Base-by-base conservation (phyloP, 1,140 invertebrate species). In the Danaus plexippus region DNA sequence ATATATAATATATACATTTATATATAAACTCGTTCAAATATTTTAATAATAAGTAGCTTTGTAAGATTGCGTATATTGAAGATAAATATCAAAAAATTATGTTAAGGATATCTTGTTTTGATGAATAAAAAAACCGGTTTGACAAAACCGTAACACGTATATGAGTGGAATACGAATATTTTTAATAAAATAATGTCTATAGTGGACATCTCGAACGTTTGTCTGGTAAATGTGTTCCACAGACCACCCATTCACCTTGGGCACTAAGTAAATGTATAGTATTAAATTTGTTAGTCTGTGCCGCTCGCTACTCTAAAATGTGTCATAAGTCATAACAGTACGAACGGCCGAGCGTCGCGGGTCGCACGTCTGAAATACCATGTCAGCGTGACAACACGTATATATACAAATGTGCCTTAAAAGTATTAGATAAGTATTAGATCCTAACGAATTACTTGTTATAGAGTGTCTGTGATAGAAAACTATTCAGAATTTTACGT, bases 251-350 rank as follows among this genome's bases (percentile, higher is more conserved):
- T 71, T 80, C 76, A 79, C 76, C 77, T 80, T 80, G 76, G 66
- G 64, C 64, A 32, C 15, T 15, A 32, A 32, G 22, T 32, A 3
- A 32, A 32, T 32, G 22, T 32, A 32, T 6, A 32, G 22, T 32
- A 32, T 32, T 32, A 32, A 32, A 32, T 32, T 32, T 32, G 22
- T 32, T 32, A 32, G 22, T 32, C 22, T 69, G 72, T 66, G 57
- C 63, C 73, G 66, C 71, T 73, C 73, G 68, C 69, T 73, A 79
- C 77, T 76, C 72, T 80, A 77, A 77, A 82, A 79, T 75, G 80
- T 63, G 73, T 72, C 76, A 80, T 53, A 54, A 22, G 67, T 83
- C 80, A 83, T 80, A 83, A 81, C 80, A 83, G 80, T 83, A 69
- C 59, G 71, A 70, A 75, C 62, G 54, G 63, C 63, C 63, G 66